A percentile compares a stretch with the other conserved stretches of the same genome.
These are phyloP conservation scores for Mesorhabditis sp. DNA, from an alignment of 2,888 invertebrate genomes.

Conservation along the genomic window DNA sequence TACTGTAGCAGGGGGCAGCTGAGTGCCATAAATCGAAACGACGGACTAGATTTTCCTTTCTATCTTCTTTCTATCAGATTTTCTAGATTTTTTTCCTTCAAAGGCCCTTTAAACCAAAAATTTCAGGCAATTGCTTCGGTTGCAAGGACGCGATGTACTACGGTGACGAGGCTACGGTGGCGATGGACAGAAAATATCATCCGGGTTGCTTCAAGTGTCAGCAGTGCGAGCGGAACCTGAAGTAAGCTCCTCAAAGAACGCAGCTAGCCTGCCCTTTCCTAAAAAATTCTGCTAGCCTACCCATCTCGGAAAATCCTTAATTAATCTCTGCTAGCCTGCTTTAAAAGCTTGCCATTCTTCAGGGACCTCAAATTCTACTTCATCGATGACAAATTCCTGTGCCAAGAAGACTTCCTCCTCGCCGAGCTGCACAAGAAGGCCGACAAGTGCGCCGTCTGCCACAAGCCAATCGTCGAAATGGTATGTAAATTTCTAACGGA, in stretches of 20 bases:
- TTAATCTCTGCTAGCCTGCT: not conserved
- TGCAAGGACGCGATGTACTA: not conserved
- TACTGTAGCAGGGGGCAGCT: no score
- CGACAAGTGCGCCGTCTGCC: not conserved
- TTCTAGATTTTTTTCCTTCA: no score
- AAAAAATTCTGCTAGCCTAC: not conserved
- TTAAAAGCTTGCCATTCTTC: not conserved
- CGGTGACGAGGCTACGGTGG: conserved; percentile 3
- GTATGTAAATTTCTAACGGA: no score
- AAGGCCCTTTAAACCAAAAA: not conserved
- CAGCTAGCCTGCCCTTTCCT: no score
- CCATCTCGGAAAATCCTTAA: no score
- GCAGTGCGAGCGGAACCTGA: conserved; percentile 1
- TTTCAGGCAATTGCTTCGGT: not conserved
- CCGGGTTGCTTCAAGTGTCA: not conserved
- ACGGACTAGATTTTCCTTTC: no score
- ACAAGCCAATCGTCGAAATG: not conserved
- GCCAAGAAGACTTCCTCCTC: conserved; percentile 2
- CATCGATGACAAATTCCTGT: not conserved
- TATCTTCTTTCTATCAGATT: no score
- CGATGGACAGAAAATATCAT: not conserved
- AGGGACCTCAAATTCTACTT: conserved; percentile 6
- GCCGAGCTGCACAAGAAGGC: conserved; percentile 6
- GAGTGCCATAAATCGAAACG: no score
- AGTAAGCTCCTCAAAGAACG: not conserved